Base-by-base conservation (phyloP, 2,113 vertebrate genomes). In the Coreoperca whiteheadi region DNA sequence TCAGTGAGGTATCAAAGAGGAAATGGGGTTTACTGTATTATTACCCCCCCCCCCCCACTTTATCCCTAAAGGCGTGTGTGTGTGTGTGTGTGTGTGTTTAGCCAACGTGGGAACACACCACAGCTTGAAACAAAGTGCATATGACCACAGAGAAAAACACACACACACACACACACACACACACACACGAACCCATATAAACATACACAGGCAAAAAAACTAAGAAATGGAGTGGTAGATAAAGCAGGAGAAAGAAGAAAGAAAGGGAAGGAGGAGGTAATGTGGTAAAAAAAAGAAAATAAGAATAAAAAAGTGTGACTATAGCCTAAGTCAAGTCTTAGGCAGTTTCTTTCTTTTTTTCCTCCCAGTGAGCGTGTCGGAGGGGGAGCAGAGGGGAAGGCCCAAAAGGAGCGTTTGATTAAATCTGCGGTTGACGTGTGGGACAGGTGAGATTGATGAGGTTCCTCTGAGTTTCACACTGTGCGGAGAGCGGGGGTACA, bases 361-460 rank as follows among this genome's bases (percentile, higher is more conserved):
- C 76, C 77, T 74, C 37, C 4, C 28, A 94, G 57, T 57, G 81
- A 66, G 82, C 34, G 67, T 70, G 83, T 56, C 74, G 57, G 79
- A 91, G 93, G 65, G 88, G 88, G 89, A 87, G 92, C 75, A 83
- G 80, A 79, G 87, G 18, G 82, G 88, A 89, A 92, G 95, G 96
- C 93, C 96, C 95, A 89, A 80, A 96, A 87, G 91, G 90, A 95
- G 92, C 95, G 85, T 94, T 95, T 96, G 95, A 96, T 96, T 95
- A 96, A 96, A 96, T 95, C 94, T 95, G 94, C 70, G 91, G 97
- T 95, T 98, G 97, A 97, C 97, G 95, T 91, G 93, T 91, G 78
- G 51, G 96, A 96, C 96, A 94, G 95, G 95, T 90, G 97, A 99
- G 98, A 99, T 98, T 97, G 97, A 99, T 99, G 97, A 98, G 91